Percentiles rank a stretch among this genome's conserved stretches.
Evolutionary conservation across 2,113 vertebrate genomes (phyloP).

Genomic region (Excalfactoria chinensis): DNA sequence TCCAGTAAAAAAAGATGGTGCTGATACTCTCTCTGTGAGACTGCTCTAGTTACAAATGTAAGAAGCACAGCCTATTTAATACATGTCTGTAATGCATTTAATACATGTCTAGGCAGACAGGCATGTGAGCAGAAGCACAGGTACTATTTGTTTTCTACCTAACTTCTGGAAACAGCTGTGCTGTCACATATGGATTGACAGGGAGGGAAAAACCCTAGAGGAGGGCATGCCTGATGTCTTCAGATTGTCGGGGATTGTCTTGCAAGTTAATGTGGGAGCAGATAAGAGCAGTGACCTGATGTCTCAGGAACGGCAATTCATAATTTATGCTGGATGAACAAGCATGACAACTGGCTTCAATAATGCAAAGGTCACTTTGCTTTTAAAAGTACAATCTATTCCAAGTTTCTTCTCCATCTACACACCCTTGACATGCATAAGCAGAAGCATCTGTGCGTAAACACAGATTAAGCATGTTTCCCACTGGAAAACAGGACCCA

Average conservation of each 20-base stretch:
- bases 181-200: neutral
- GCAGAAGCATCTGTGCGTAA: neutral
- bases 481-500: neutral
- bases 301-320: neutral
- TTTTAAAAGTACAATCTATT: neutral
- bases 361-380: neutral
- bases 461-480: neutral
- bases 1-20: neutral
- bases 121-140: too few relatives aligned
- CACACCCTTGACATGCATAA: neutral
- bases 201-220: neutral
- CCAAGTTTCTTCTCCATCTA: neutral
- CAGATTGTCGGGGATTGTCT: neutral
- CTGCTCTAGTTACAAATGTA: neutral
- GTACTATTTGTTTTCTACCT: neutral
- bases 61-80: neutral
- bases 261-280: neutral
- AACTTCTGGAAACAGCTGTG: neutral
- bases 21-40: neutral
- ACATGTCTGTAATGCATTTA: neutral
- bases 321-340: neutral
- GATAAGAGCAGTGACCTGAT: neutral
- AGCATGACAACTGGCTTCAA: neutral
- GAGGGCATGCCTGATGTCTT: neutral
- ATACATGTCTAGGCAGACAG: neutral